Evolutionary conservation across 2,888 invertebrate species (phyloP), one percentile per base, ranked within the genome.

Genomic region (Apantesis nais): DNA sequence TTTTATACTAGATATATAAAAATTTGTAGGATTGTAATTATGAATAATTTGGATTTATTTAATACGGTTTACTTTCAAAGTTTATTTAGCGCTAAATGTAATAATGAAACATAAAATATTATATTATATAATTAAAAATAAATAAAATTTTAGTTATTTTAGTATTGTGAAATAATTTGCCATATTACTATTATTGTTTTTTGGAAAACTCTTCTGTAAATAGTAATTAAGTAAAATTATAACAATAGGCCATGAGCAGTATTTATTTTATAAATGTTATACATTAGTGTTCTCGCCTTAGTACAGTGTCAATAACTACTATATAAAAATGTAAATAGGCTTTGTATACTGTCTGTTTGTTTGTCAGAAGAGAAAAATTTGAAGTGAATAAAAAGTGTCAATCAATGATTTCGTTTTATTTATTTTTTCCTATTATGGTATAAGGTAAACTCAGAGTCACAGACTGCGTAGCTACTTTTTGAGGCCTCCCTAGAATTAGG

Each of bases 231-330:
- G 58, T n/a, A 39, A 58, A 66, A 29, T 19, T 44, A 29, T 60
- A 44, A 14, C 29, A 58, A 55, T 68, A 72, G 68, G 67, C 75
- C 61, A 72, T 74, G 71, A 65, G 73, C 68, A 71, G 61, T 71
- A 77, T 68, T 61, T 77, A 67, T 72, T 68, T 76, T 71, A 61
- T 74, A 72, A 75, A 73, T 71, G 74, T 65, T 65, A 71, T 55
- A 72, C 66, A 77, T 75, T 77, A 79, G 81, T 76, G 75, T 81
- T 85, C 83, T 85, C 82, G 89, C 89, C 89, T 89, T 89, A 87
- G 86, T 80, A 86, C 81, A 81, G 86, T 88, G 89, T 89, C 88
- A 88, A 89, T 89, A 88, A 87, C 84, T 84, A 83, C 73, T 76
- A 77, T 83, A 80, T 84, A 82, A 80, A 81, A 78, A 74, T 89